Conservation (phyloP, 2,888 invertebrate genomes). For the Parochlus steinenii region DNA sequence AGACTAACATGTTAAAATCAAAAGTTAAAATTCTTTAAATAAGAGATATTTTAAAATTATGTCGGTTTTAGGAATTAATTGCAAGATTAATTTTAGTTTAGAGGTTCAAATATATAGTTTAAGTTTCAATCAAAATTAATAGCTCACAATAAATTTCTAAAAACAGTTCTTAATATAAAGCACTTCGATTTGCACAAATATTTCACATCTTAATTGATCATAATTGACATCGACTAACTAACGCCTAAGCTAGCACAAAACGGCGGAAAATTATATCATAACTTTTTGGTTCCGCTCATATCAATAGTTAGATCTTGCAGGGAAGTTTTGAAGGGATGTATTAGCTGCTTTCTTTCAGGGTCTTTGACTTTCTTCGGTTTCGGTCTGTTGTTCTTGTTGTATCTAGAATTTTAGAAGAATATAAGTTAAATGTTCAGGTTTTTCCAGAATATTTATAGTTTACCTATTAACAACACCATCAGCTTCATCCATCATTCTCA, state of each 20-base stretch:
- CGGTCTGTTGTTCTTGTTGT: conserved; percentile 39
- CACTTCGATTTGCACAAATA: too few species aligned
- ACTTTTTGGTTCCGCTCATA: conserved; percentile 20
- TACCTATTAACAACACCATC: conserved; percentile 69
- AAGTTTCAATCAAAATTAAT: too few species aligned
- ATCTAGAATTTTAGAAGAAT: conserved; percentile 22
- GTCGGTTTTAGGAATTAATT: too few species aligned
- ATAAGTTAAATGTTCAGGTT: not conserved
- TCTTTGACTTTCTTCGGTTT: conserved; percentile 42
- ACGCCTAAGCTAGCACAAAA: not conserved
- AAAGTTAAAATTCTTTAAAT: too few species aligned
- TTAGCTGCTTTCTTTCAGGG: conserved; percentile 36
- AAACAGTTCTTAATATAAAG: too few species aligned
- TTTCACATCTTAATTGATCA: too few species aligned
- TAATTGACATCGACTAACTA: too few species aligned
- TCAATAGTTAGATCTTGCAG: conserved; percentile 29
- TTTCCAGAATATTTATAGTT: not conserved
- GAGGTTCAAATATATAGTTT: too few species aligned
- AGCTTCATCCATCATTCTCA: conserved; percentile 90
- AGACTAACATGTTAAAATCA: too few species aligned
- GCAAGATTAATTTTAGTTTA: too few species aligned
- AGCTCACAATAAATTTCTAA: too few species aligned
- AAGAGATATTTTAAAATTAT: too few species aligned
- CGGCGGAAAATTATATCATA: conserved; percentile 6
- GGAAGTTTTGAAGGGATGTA: conserved; percentile 29